These are phyloP conservation scores for Miopithecus talapoin DNA, from an alignment of 2,797 vertebrate genomes.

Conservation along the genomic window DNA sequence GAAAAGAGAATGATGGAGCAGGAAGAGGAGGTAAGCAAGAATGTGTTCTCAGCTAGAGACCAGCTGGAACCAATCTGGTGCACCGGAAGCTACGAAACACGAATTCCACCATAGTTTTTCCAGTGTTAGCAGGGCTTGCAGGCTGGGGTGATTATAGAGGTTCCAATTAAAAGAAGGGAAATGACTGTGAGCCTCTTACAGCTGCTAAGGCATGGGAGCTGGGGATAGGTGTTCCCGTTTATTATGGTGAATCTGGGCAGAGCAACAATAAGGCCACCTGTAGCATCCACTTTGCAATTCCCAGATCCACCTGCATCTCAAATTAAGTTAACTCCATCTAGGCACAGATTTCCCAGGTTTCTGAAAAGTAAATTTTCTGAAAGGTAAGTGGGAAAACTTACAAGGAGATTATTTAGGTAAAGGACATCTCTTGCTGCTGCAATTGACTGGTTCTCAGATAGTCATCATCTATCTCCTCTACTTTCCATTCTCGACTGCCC, in stretches of 20 bases:
- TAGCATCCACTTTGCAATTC: background rate
- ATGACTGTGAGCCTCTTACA: background rate
- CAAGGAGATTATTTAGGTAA: background rate
- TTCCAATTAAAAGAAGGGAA: background rate
- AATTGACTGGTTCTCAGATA: background rate
- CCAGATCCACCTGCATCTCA: background rate
- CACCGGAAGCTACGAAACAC: background rate
- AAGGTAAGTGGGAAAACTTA: background rate
- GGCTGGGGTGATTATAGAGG: background rate
- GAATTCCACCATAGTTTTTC: background rate
- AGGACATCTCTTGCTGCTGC: background rate
- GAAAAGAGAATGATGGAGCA: background rate
- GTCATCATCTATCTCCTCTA: background rate
- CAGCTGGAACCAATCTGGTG: background rate
- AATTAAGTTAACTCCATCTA: background rate
- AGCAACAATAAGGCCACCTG: background rate
- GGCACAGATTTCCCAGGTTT: background rate
- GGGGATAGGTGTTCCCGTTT: background rate
- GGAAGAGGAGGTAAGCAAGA: background rate
- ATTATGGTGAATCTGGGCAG: background rate
- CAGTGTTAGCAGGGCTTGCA: background rate
- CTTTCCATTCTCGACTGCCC: background rate
- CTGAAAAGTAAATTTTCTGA: background rate
- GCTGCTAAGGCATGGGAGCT: background rate
- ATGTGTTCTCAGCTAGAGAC: background rate